These are phyloP conservation scores for Cyphomyrmex costatus DNA, from an alignment of 1,140 invertebrate genomes.

Conservation along the genomic window DNA sequence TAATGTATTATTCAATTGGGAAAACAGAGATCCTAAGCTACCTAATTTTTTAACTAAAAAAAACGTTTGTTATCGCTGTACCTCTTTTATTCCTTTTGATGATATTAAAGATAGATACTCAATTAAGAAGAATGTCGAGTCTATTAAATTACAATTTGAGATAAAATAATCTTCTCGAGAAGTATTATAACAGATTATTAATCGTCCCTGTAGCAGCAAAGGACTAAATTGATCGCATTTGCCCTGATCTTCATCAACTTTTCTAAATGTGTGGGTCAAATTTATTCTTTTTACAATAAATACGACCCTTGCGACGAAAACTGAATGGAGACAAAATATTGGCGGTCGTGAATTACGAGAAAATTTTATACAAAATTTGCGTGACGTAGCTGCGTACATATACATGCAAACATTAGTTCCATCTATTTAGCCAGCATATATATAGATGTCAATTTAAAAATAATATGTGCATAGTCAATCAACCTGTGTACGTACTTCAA, in stretches of 20 bases:
- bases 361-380: slow-evolving; percentile 76
- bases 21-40: neutral
- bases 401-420: slow-evolving; percentile 31
- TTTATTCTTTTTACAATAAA: slow-evolving; percentile 46
- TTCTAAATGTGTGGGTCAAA: slow-evolving; percentile 36
- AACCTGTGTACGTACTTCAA: neutral
- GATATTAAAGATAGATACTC: neutral
- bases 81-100: neutral
- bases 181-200: neutral
- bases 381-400: slow-evolving; percentile 55
- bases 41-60: neutral
- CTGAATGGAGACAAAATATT: slow-evolving; percentile 74
- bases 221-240: slow-evolving; percentile 1
- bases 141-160: neutral
- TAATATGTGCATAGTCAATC: slow-evolving; percentile 53
- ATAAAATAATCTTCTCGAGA: neutral
- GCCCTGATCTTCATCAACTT: neutral
- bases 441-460: slow-evolving; percentile 46
- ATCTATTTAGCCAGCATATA: slow-evolving; percentile 12
- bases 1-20: slow-evolving; percentile 20
- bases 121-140: neutral
- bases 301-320: neutral
- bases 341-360: slow-evolving; percentile 67
- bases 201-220: neutral
- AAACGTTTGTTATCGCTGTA: neutral